Evolutionary conservation across 2,888 invertebrate genomes (phyloP), one percentile per base, ranked within the genome.

Genomic region (Geophilus truncorum): DNA sequence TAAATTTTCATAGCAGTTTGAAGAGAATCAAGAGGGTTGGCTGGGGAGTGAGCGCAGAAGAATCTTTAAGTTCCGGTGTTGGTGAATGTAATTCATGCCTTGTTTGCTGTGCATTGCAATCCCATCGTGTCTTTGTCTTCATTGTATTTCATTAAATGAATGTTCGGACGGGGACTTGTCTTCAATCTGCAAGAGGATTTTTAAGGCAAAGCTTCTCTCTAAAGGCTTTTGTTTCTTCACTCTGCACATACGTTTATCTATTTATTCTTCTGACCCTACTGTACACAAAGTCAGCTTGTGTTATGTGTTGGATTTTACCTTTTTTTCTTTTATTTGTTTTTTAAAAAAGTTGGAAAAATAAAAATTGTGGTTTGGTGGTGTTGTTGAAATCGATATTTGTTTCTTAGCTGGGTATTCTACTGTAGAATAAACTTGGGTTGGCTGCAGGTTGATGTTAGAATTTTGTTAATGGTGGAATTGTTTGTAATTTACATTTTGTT

Each of bases 1-100:
- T 62, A 62, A 62, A 62, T 62, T 62, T 62, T 62, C 57, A 62
- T 62, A 62, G 57, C 23, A 62, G 21, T n/a, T n/a, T n/a, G n/a
- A 23, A 23, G 18, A 23, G 21, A 62, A 23, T 23, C 21, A 21
- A 10, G 57, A 21, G 18, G 57, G 18, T 62, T 62, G 21, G 21
- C 21, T 9, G 57, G 57, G 1, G 57, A 62, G 57, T 5, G 57
- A 18, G 21, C 10, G 5, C 15, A 23, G 57, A 23, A 62, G 21
- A 40, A 40, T 40, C 5, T 23, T 62, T 62, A 62, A 62, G 57
- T 62, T 62, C 57, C 57, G 57, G 57, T 21, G 57, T 62, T 62
- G 57, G 4, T 62, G 18, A 18, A 62, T 62, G 57, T 23, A 62
- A 62, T 62, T 62, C 57, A 62, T 62, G 57, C 57, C 21, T 62